Percentiles rank a stretch among this genome's conserved stretches.
Evolutionary conservation across 2,113 vertebrate genomes (phyloP).

Genomic region (Silurus meridionalis): DNA sequence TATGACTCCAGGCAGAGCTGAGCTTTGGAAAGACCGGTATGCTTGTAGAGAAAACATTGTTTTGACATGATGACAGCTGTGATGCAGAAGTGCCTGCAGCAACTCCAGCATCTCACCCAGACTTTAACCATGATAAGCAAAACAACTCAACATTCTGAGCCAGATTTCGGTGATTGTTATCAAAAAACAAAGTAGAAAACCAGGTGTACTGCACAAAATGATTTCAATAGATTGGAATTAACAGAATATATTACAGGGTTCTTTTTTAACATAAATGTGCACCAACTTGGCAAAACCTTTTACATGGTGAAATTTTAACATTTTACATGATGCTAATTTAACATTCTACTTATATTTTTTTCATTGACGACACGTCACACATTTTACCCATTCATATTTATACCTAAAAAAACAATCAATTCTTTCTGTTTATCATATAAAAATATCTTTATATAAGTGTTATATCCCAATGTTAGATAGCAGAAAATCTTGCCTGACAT

Average conservation of each 20-base stretch:
- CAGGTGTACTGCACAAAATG: neutral
- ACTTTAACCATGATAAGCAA: constrained; percentile 48
- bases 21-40: constrained; percentile 50
- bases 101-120: constrained; percentile 30
- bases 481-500: too few species aligned
- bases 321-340: neutral
- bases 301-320: neutral
- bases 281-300: neutral
- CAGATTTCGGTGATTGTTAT: neutral
- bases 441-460: too few species aligned
- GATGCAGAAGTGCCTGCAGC: constrained; percentile 48
- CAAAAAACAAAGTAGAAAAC: neutral
- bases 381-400: neutral
- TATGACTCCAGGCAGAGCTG: constrained; percentile 46
- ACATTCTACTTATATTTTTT: neutral
- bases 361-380: neutral
- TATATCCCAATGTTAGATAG: too few species aligned
- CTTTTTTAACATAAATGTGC: neutral
- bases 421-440: neutral
- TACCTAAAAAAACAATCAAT: neutral
- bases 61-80: constrained; percentile 57
- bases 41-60: constrained; percentile 55
- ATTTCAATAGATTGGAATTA: neutral
- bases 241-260: neutral
- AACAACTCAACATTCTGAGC: constrained; percentile 29